Conservation (phyloP, 2,888 invertebrate species). For the Bombylius discolor region DNA sequence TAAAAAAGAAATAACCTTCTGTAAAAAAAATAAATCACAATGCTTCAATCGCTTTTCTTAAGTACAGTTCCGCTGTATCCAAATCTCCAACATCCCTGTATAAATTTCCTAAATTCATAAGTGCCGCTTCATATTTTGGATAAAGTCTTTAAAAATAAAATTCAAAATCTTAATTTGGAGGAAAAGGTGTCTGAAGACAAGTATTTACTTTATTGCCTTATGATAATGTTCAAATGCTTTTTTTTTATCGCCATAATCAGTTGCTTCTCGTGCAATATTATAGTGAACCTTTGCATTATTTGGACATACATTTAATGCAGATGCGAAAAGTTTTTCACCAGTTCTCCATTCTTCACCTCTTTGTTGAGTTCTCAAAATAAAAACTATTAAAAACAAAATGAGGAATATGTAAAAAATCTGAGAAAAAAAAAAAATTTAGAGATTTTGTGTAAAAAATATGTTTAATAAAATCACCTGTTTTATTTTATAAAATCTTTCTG, state of each 20-base stretch:
- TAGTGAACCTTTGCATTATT: conserved; percentile 87
- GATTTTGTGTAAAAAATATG: too few species aligned
- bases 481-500: conserved; percentile 40
- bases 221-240: conserved; percentile 67
- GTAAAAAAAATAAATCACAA: conserved; percentile 14
- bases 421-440: conserved; percentile 18
- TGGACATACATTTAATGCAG: conserved; percentile 79
- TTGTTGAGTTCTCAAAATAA: conserved; percentile 41
- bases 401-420: conserved; percentile 24
- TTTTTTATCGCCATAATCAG: conserved; percentile 53
- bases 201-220: conserved; percentile 53
- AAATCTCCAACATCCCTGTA: conserved; percentile 84
- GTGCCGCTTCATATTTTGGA: conserved; percentile 86
- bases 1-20: neutral
- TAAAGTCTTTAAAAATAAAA: conserved; percentile 52
- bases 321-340: conserved; percentile 64
- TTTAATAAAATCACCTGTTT: neutral
- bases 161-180: neutral
- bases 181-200: neutral
- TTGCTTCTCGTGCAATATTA: conserved; percentile 81
- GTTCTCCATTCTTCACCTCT: conserved; percentile 68
- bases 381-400: conserved; percentile 16
- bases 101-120: conserved; percentile 88
- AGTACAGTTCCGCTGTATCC: conserved; percentile 75
- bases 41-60: conserved; percentile 56